Evolutionary conservation across 1,140 invertebrate species (phyloP), one percentile per base, ranked within the genome.

Genomic region (Uloborus diversus): DNA sequence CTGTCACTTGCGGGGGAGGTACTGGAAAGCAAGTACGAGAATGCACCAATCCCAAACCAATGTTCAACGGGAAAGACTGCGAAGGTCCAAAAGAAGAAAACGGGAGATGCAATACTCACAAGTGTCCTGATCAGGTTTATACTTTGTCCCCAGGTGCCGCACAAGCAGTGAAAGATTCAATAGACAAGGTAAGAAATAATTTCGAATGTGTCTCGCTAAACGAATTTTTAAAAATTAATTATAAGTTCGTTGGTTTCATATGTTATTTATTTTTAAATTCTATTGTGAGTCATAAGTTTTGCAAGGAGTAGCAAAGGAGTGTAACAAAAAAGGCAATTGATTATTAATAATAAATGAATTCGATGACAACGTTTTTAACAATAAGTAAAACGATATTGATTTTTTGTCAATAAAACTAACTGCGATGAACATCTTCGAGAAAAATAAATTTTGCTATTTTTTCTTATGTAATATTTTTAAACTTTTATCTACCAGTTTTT

Each of bases 111-210:
- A 78, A 78, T 23, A 23, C 14, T 1, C 30, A 76, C 0, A 53
- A 33, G 13, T 81, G 80, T 76, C 42, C 80, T 14, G 80, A 81
- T 25, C 56, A 76, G 37, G 35, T 81, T 1, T 81, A 59, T 28
- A 81, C 80, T 4, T 23, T 81, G 2, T 65, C 80, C 25, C 80
- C 80, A 32, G 37, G 30, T 13, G 37, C 64, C 0, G 23, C 23
- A 1, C 23, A 57, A 25, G 13, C n/a, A 0, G 2, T 75, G 7
- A 64, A 35, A n/a, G 20, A 64, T 17, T 30, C 57, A 25, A 27
- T 32, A 7, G 30, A 64, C 3, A 64, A 23, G 37, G 59, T 75
- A 20, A 32, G 2, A 64, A n/a, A n/a, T n/a, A n/a, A n/a, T n/a
- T n/a, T n/a, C n/a, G n/a, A n/a, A n/a, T n/a, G n/a, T n/a, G n/a